These are phyloP conservation scores for Taenioides sp. DNA, from an alignment of 2,797 vertebrate genomes.

Conservation along the genomic window DNA sequence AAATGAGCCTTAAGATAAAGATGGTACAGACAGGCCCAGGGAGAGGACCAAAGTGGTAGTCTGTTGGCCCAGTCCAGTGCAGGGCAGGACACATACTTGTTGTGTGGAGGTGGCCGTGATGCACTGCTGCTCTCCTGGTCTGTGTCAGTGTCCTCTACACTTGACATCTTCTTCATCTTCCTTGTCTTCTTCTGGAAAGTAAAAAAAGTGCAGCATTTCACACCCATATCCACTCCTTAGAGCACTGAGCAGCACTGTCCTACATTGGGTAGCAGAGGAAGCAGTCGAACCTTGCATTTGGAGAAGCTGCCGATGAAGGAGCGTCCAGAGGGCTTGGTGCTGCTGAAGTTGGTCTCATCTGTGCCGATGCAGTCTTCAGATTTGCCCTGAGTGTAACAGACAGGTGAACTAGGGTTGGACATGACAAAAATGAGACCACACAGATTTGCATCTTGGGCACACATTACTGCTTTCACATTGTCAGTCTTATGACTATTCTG, in stretches of 20 bases:
- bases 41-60: not conserved
- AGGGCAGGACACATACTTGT: conserved; percentile 69
- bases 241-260: no score
- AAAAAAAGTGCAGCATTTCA: not conserved
- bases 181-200: conserved; percentile 85
- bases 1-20: no score
- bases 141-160: conserved; percentile 88
- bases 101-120: conserved; percentile 78
- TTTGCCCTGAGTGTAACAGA: conserved; percentile 74
- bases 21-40: no score
- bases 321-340: conserved; percentile 77
- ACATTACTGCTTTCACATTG: no score
- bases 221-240: no score
- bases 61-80: not conserved
- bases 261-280: not conserved
- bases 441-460: no score
- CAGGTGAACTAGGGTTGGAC: not conserved
- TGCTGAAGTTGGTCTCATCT: conserved; percentile 77
- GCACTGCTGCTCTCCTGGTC: conserved; percentile 83
- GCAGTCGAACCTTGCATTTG: conserved; percentile 85
- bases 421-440: no score
- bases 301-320: conserved; percentile 89
- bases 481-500: no score
- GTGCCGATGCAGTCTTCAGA: conserved; percentile 82
- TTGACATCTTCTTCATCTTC: conserved; percentile 90